Conservation (phyloP, 2,113 vertebrate species). For the Spea multiplicata region DNA sequence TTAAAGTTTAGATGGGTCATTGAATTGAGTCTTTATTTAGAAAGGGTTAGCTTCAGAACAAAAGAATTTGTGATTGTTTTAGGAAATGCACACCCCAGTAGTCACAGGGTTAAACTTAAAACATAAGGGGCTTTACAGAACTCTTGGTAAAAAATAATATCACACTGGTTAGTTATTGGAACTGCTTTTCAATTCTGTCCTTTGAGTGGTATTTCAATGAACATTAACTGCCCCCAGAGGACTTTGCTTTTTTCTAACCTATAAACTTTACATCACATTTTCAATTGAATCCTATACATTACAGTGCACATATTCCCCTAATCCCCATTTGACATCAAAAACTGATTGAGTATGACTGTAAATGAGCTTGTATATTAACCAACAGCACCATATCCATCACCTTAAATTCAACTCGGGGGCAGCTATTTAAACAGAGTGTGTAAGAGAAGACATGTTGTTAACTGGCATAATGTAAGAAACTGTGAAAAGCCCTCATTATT, state of each 20-base stretch:
- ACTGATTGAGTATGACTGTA: slow-evolving; percentile 33
- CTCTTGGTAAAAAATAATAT: neutral
- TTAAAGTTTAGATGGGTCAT: too few relatives aligned
- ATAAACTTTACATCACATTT: slow-evolving; percentile 28
- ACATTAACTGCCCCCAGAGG: slow-evolving; percentile 28
- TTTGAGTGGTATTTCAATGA: neutral
- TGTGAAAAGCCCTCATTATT: slow-evolving; percentile 37
- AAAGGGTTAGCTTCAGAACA: too few relatives aligned
- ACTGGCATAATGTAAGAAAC: slow-evolving; percentile 32
- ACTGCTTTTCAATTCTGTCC: neutral
- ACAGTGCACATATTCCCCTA: slow-evolving; percentile 18
- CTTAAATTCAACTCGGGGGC: slow-evolving; percentile 41
- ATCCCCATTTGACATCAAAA: slow-evolving; percentile 30
- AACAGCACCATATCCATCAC: slow-evolving; percentile 36
- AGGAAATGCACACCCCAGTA: neutral
- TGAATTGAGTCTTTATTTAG: too few relatives aligned
- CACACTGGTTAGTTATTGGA: slow-evolving; percentile 16
- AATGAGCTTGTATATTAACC: slow-evolving; percentile 28
- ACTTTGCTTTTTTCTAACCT: slow-evolving; percentile 10
- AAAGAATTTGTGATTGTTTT: too few relatives aligned
- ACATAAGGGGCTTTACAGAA: neutral
- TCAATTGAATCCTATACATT: slow-evolving; percentile 12
- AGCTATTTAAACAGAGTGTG: slow-evolving; percentile 23
- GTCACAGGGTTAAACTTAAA: neutral
- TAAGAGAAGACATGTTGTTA: slow-evolving; percentile 29